Evolutionary conservation across 1,140 invertebrate genomes (phyloP).

Genomic region (Heterodera schachtii): DNA sequence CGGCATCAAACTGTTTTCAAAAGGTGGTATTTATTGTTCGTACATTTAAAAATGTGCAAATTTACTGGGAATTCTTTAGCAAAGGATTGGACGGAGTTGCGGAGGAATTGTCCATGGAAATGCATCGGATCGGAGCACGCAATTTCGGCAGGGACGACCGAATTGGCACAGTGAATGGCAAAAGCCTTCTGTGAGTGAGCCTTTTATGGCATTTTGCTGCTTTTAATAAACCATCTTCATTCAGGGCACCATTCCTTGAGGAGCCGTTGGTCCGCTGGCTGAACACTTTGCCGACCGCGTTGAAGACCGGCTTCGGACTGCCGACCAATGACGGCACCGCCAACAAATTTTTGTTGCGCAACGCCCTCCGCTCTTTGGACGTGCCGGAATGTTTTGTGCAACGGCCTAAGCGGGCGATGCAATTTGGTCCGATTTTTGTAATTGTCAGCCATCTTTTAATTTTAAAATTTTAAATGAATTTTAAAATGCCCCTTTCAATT

Average conservation of each 20-base stretch:
- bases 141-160: conserved; percentile 93
- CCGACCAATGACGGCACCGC: conserved; percentile 75
- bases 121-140: conserved; percentile 66
- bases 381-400: conserved; percentile 71
- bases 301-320: conserved; percentile 73
- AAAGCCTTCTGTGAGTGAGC: conserved; percentile 38
- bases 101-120: conserved; percentile 52
- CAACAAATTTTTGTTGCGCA: conserved; percentile 87
- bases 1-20: conserved; percentile 67
- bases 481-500: not conserved
- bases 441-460: no score
- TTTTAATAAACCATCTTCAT: not conserved
- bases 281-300: conserved; percentile 74
- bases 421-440: conserved; percentile 75
- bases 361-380: conserved; percentile 70
- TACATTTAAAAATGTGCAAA: not conserved
- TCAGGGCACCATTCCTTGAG: conserved; percentile 87
- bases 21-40: not conserved
- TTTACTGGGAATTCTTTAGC: not conserved
- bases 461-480: not conserved
- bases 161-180: conserved; percentile 72
- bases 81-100: conserved; percentile 40
- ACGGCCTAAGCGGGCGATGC: conserved; percentile 87
- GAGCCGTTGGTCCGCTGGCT: conserved; percentile 79
- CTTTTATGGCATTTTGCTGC: not conserved